Conservation (phyloP, 35 echinoderm and acorn worm species). For the Hemicentrotus pulcherrimus region DNA sequence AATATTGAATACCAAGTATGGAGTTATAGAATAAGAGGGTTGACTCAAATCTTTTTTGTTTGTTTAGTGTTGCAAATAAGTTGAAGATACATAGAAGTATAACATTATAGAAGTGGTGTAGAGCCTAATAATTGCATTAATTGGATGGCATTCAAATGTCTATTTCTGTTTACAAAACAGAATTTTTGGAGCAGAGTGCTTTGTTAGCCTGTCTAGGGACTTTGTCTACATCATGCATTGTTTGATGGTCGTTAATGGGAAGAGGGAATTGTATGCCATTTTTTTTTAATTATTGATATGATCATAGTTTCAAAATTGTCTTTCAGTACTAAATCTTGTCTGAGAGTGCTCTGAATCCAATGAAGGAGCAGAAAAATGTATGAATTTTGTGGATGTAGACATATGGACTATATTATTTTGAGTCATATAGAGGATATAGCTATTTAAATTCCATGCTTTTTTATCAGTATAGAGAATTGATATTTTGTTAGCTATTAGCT, state of each 20-base stretch:
- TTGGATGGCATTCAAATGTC: no score
- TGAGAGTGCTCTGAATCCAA: neutral
- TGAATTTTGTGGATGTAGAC: neutral
- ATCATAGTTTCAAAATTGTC: neutral
- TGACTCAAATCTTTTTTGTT: no score
- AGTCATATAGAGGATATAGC: no score
- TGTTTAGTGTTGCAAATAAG: no score
- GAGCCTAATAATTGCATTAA: no score
- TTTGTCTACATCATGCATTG: neutral
- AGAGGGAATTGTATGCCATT: neutral
- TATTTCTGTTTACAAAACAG: neutral
- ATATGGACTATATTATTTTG: neutral
- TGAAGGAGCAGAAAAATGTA: neutral
- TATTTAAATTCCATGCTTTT: no score
- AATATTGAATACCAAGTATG: no score
- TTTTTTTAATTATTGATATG: neutral
- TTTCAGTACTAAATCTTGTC: neutral
- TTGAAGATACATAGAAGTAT: no score
- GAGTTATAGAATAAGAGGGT: no score
- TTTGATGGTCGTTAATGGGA: neutral
- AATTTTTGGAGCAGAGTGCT: neutral
- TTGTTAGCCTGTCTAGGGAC: neutral
- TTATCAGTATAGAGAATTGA: no score
- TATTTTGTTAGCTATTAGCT: no score
- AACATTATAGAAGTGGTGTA: no score